Evolutionary conservation across 2,888 invertebrate genomes (phyloP), one percentile per base, ranked within the genome.

Genomic region (Sarcophaga carnaria): DNA sequence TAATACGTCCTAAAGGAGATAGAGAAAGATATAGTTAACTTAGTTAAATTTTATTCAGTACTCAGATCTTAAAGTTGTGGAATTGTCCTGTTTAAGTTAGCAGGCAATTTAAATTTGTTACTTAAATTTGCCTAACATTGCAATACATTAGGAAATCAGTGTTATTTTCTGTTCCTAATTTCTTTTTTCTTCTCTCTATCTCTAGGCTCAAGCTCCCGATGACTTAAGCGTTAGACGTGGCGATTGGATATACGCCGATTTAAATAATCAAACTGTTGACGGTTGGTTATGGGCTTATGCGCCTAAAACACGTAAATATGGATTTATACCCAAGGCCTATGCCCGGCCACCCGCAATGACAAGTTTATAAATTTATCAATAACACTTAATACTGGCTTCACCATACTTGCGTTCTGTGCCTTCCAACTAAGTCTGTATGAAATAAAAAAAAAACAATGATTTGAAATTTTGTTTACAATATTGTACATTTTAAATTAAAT

Each of bases 211-310:
- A 94, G 98, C 98, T 66, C 97, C 98, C 0, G 98, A 98, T 92
- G 98, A 98, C 94, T 94, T 99, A 83, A 97, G 97, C 6, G 98
- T 98, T 85, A 95, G 97, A 89, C 95, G 98, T 80, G 98, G 98
- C 11, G 98, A 99, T 92, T 98, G 98, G 97, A 97, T 99, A 89
- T 98, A 98, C 94, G 98, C 98, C 0, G 98, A 98, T 94, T 95
- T 98, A 74, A 96, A 96, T 90, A 97, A 98, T 94, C 98, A 98
- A 94, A 98, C 98, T 0, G 98, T 97, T 60, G 98, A 98, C 93
- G 98, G 98, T 60, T 98, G 97, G 98, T 94, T 98, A 88, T 98
- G 97, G 98, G 97, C 98, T 0, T 98, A 98, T 94, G 98, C 98
- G 12, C 98, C 98, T 11, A 97, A 97, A 93, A 97, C 97, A 3